Base-by-base conservation (phyloP, 2,113 vertebrate genomes). In the Picathartes gymnocephalus region DNA sequence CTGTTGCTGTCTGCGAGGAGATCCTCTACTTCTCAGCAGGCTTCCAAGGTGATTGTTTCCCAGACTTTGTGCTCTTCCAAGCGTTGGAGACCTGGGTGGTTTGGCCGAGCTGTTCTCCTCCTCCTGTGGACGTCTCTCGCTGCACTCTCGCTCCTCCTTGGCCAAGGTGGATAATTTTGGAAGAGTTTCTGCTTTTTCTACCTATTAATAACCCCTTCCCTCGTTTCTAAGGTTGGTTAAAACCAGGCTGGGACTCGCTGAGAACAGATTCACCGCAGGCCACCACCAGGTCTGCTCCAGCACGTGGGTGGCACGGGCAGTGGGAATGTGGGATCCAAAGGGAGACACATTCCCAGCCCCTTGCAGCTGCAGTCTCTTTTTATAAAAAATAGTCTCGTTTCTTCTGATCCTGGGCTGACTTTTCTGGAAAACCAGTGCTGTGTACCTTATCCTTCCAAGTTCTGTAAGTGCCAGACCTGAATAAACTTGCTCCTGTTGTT, bases 181-280 rank as follows among this genome's bases (percentile, higher is more conserved):
- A 97, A 97, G 40, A 86, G 82, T 95, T 95, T 90, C 92, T 93
- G 94, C 94, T 97, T 97, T 97, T 97, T 96, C 68, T 97, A 96
- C 86, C 96, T 94, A 33, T 81, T 79, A 73, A 77, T 76, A 76
- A 76, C 24, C 24, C 11, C 6, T 1, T 9, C 30, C 30, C 6
- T 88, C 15, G 0, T 94, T 96, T 94, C 80, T 93, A 86, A 97
- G 40, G 58, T 92, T 86, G 90, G 11, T 93, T 93, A 31, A 84
- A 93, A 42, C 88, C 93, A 94, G 80, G 85, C 57, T 93, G 91
- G 92, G 82, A 90, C 76, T 88, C 6, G 2, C 72, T 15, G 3
- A 78, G 96, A 92, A 87, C 81, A 20, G 1, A 58, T 50, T 69
- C 44, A 60, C 42, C 82, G 71, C 82, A 47, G 54, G 54, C 30